These are phyloP conservation scores for Podilymbus podiceps DNA, from an alignment of 2,113 vertebrate species.

Conservation along the genomic window DNA sequence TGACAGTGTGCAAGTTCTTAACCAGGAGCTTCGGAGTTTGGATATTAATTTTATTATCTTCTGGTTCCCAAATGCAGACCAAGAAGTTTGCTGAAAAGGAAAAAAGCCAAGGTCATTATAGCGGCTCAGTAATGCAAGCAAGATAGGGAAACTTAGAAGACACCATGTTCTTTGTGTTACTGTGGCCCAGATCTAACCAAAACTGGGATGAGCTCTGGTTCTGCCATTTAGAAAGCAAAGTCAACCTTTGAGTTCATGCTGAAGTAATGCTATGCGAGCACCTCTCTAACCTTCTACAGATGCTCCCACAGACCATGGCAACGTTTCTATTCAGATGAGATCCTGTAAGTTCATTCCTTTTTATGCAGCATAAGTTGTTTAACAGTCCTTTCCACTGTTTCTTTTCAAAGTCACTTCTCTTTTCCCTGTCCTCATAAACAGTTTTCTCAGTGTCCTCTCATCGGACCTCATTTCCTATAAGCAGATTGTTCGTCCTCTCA, in stretches of 20 bases:
- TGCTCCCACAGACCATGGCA: background rate
- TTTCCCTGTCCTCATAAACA: background rate
- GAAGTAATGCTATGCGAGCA: background rate
- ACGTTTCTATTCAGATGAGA: background rate
- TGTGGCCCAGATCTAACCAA: background rate
- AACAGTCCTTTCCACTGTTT: background rate
- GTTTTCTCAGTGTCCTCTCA: background rate
- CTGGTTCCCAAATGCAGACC: background rate
- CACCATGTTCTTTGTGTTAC: background rate
- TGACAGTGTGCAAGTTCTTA: background rate
- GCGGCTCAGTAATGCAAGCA: background rate
- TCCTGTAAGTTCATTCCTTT: background rate
- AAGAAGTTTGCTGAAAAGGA: background rate
- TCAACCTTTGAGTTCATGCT: background rate
- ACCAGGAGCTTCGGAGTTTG: background rate
- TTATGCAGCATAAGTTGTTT: background rate
- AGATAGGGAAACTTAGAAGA: background rate
- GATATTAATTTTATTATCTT: background rate
- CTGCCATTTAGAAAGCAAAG: background rate
- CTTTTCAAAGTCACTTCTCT: background rate
- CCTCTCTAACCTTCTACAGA: background rate
- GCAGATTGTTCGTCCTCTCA: background rate
- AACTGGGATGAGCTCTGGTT: background rate
- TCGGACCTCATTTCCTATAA: background rate
- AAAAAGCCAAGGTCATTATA: background rate